Evolutionary conservation across 2,888 invertebrate species (phyloP).

Genomic region (Agriotes lineatus): DNA sequence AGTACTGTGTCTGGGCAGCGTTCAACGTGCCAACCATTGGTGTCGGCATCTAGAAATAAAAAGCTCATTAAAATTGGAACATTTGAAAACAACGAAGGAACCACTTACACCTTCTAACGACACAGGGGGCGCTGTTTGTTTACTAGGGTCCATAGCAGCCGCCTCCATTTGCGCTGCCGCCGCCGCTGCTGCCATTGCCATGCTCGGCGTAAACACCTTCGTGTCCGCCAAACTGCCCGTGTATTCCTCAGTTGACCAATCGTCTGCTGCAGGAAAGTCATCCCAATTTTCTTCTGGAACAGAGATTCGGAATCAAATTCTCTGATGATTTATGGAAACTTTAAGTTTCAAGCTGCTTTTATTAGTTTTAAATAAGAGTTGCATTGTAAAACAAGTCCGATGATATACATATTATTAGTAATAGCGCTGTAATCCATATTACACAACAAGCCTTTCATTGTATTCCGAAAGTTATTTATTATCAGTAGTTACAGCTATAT

Average conservation of each 20-base stretch:
- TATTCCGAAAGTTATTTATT: too few relatives aligned
- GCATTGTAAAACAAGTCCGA: too few relatives aligned
- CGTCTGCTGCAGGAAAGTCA: conserved; percentile 67
- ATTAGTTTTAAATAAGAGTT: not conserved
- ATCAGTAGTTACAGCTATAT: too few relatives aligned
- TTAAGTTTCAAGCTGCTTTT: too few relatives aligned
- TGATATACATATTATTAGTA: too few relatives aligned
- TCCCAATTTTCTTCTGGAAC: conserved; percentile 79
- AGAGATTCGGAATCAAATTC: conserved; percentile 1
- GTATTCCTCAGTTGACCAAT: conserved; percentile 87
- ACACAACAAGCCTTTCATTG: too few relatives aligned
- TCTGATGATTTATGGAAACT: not conserved
- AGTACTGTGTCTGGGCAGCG: conserved; percentile 72
- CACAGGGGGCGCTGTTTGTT: conserved; percentile 20
- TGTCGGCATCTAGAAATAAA: conserved; percentile 53
- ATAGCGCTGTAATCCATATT: too few relatives aligned
- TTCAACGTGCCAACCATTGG: conserved; percentile 67
- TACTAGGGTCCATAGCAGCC: conserved; percentile 13
- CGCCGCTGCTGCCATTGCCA: too few relatives aligned
- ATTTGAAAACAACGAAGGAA: not conserved
- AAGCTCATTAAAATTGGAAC: not conserved
- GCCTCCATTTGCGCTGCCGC: conserved; percentile 50
- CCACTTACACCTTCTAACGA: conserved; percentile 32
- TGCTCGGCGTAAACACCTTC: conserved; percentile 89
- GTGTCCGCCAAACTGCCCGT: conserved; percentile 94